Conservation (phyloP, 2,113 vertebrate species). For the Pelobates fuscus region DNA sequence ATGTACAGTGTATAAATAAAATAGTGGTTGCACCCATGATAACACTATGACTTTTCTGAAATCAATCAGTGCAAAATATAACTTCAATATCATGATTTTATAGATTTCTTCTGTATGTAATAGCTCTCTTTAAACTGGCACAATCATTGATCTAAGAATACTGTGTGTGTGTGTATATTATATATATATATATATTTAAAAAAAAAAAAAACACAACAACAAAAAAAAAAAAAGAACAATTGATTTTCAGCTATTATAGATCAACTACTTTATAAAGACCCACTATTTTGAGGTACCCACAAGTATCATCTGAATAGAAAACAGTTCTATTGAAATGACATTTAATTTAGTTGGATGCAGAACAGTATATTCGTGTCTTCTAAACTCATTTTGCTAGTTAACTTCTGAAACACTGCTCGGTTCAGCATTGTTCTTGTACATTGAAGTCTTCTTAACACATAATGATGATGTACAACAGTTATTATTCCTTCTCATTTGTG, state of each 20-base stretch:
- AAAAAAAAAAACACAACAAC: neutral
- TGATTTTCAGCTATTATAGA: neutral
- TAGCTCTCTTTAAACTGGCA: too few species aligned
- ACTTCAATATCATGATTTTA: too few species aligned
- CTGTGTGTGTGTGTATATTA: too few species aligned
- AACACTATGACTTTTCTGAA: too few species aligned
- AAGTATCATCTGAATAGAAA: constrained; percentile 13
- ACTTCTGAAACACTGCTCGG: constrained; percentile 13
- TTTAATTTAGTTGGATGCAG: constrained; percentile 4
- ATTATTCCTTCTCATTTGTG: constrained; percentile 23
- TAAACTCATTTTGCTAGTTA: constrained; percentile 14
- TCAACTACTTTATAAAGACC: constrained; percentile 15
- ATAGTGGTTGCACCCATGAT: too few species aligned
- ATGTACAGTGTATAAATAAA: too few species aligned
- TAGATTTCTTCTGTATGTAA: too few species aligned
- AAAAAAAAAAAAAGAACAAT: too few species aligned
- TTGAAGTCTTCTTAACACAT: constrained; percentile 21
- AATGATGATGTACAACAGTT: constrained; percentile 21
- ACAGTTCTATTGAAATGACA: constrained; percentile 23
- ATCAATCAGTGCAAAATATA: too few species aligned
- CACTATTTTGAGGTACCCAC: constrained; percentile 9
- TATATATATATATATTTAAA: neutral
- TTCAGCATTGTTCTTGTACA: constrained; percentile 10
- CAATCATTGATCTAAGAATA: too few species aligned
- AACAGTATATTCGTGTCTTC: constrained; percentile 15